phyloP scores from a whole-genome alignment of 53 echinoderm and acorn worm species.

The Patiria pectinifera region DNA sequence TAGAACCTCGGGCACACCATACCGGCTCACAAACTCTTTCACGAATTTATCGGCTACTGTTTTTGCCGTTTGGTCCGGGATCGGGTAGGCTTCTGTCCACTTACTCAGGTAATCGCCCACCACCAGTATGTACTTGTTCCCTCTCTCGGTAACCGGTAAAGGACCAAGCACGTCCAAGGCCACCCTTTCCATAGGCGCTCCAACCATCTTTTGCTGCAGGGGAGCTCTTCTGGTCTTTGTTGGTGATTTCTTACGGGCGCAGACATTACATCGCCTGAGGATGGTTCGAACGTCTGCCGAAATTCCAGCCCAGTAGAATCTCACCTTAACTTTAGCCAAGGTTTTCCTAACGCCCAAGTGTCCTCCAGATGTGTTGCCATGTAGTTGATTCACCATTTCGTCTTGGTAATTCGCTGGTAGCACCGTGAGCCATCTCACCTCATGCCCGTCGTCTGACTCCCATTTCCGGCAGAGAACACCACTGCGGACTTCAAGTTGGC shows the following conservation, averaged over 20 bases:
- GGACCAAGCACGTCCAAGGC: conserved; percentile 66
- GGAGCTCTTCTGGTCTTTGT: conserved; percentile 42
- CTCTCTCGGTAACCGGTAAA: conserved; percentile 40
- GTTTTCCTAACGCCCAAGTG: conserved; percentile 75
- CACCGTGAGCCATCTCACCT: conserved; percentile 34
- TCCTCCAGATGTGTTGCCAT: conserved; percentile 51
- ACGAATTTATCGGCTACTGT: too few relatives aligned
- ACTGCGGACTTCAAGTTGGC: too few relatives aligned
- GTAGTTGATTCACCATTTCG: conserved; percentile 60
- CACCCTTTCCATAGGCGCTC: conserved; percentile 61
- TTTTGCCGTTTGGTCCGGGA: too few relatives aligned
- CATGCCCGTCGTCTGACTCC: conserved; percentile 42
- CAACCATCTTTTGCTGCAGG: conserved; percentile 44
- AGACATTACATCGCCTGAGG: conserved; percentile 56
- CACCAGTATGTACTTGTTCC: not conserved
- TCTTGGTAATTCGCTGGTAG: conserved; percentile 2
- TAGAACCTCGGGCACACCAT: conserved; percentile 58
- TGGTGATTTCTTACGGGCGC: conserved; percentile 61
- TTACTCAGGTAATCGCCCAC: too few relatives aligned
- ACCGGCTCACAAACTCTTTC: conserved; percentile 66
- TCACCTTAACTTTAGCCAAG: conserved; percentile 46
- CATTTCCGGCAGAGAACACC: conserved; percentile 42
- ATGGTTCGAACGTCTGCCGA: conserved; percentile 51
- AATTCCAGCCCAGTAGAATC: conserved; percentile 73
- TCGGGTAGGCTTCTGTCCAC: too few relatives aligned